Conservation (phyloP, 2,888 invertebrate species). For the Cordilura impudica region DNA sequence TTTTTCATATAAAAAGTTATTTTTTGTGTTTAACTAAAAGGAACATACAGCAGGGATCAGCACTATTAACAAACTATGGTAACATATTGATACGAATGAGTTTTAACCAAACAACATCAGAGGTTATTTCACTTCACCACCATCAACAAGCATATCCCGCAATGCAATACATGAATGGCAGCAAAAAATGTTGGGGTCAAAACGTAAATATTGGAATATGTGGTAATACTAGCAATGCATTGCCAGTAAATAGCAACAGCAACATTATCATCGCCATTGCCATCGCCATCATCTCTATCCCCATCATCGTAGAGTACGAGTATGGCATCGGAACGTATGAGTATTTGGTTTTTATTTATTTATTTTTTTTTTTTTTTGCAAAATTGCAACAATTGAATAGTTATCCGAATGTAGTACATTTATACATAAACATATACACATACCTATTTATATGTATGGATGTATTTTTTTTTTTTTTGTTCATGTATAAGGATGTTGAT, state of each 20-base stretch:
- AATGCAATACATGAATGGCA: neutral
- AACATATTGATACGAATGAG: conserved; percentile 41
- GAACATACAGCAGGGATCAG: neutral
- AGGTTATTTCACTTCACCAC: conserved; percentile 37
- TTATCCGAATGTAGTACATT: conserved; percentile 15
- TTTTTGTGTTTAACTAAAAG: conserved; percentile 11
- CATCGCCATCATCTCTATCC: neutral
- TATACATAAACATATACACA: neutral
- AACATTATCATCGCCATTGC: conserved; percentile 4
- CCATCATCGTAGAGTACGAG: neutral
- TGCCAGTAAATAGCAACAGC: conserved; percentile 35
- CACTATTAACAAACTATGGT: neutral
- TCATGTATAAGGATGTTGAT: conserved; percentile 6
- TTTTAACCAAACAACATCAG: neutral
- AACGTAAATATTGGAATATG: conserved; percentile 25
- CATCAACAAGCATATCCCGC: neutral
- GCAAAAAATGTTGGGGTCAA: conserved; percentile 19
- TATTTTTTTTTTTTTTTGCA: neutral
- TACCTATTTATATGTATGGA: no score
- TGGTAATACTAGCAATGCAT: conserved; percentile 25
- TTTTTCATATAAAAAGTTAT: neutral
- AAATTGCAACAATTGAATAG: conserved; percentile 34
- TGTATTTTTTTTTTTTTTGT: neutral
- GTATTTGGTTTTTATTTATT: conserved; percentile 9
- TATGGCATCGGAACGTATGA: conserved; percentile 40